Evolutionary conservation across 2,888 invertebrate species (phyloP), one percentile per base, ranked within the genome.

Genomic region (Formica aserva): DNA sequence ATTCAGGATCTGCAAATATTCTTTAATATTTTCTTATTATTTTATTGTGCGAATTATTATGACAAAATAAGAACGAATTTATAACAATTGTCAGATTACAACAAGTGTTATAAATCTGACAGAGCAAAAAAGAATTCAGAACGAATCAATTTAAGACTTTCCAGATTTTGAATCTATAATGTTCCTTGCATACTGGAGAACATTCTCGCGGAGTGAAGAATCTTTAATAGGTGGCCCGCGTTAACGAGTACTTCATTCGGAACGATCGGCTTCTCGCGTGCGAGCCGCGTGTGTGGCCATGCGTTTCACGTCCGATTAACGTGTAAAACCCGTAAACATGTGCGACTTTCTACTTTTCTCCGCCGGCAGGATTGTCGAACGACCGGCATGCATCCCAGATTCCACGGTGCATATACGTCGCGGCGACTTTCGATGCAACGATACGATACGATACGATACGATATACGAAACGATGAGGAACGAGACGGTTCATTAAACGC

Each of bases 271-370:
- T 77, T 41, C n/a, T 57, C 82, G 60, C 84, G 57, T 38, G 63
- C 69, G 32, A 45, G 63, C 15, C 22, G 67, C 65, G 75, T 65
- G 83, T 52, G 78, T 38, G 75, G 63, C 82, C 84, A 67, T 84
- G 89, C 85, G 86, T 90, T 89, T 88, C 90, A 88, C 90, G 84
- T 85, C 80, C 86, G 91, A 87, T 90, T 89, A 88, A 89, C 86
- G 88, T 84, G 84, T 81, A 86, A 81, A 88, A 85, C 82, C 85
- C 75, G 85, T 83, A 87, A 86, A 88, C 77, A 76, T 85, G 78
- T 75, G 87, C 83, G 84, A 88, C 90, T 90, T 90, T 90, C 90
- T 89, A 90, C 90, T 90, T 90, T 90, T 84, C 87, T 90, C 85
- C 60, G 63, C 83, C 57, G 35, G 74, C 78, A 35, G 60, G 72